Percentiles rank a stretch among this genome's conserved stretches.
Conservation (phyloP, 1,140 invertebrate species). For the Formica selysi region DNA sequence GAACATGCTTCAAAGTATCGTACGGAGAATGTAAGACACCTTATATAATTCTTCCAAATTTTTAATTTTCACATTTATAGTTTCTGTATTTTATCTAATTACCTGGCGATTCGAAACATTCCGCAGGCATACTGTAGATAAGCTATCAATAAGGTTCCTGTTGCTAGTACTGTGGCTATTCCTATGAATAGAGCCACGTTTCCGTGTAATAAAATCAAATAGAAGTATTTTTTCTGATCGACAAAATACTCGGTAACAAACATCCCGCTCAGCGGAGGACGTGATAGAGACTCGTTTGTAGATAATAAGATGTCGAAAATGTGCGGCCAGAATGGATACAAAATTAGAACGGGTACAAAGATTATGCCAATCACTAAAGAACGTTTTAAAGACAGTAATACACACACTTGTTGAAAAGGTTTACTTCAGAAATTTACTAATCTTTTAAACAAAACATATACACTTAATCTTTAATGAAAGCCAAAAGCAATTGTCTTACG, state of each 20-base stretch:
- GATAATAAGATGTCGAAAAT: background rate
- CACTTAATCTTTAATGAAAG: too few relatives aligned
- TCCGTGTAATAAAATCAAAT: background rate
- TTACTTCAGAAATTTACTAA: background rate
- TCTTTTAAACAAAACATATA: background rate
- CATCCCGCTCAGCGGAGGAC: too few relatives aligned
- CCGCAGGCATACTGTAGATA: background rate
- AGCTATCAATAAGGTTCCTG: background rate
- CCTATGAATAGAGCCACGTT: background rate
- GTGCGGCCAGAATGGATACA: background rate
- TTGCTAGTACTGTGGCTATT: background rate
- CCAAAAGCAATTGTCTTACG: background rate
- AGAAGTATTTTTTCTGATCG: background rate
- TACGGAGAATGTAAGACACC: too few relatives aligned
- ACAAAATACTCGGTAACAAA: background rate
- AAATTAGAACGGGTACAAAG: background rate
- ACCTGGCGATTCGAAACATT: slow-evolving; percentile 31
- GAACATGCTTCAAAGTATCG: too few relatives aligned
- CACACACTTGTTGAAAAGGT: background rate
- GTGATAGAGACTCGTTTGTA: background rate
- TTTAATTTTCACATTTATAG: background rate
- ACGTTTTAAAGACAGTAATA: background rate
- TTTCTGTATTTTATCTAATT: background rate
- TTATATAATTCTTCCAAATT: background rate
- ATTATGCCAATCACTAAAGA: background rate